Conservation (phyloP, 2,113 vertebrate species). For the Gymnogyps californianus region DNA sequence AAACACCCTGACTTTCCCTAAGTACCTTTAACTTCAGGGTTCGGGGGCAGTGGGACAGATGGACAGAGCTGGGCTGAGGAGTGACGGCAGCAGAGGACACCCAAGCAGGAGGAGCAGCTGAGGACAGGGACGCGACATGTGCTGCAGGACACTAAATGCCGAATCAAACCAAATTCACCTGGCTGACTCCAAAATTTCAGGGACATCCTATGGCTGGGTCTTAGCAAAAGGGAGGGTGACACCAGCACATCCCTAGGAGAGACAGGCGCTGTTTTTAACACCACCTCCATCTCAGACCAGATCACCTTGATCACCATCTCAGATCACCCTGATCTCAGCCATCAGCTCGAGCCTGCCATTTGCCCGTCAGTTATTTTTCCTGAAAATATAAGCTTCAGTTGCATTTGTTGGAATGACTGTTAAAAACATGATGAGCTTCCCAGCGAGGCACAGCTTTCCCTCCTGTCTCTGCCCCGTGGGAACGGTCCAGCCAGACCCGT, state of each 20-base stretch:
- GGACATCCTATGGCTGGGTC: background rate
- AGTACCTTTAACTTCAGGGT: background rate
- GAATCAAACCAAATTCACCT: background rate
- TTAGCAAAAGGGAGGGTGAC: background rate
- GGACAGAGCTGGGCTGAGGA: background rate
- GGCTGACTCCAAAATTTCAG: background rate
- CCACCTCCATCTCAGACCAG: background rate
- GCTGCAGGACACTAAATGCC: background rate
- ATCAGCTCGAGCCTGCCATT: background rate
- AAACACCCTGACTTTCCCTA: background rate
- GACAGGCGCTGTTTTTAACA: background rate
- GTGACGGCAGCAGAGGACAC: background rate
- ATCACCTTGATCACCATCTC: background rate
- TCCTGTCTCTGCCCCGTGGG: background rate
- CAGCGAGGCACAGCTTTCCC: background rate
- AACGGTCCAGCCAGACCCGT: background rate
- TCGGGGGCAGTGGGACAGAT: background rate
- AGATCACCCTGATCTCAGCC: background rate
- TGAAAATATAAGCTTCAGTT: background rate
- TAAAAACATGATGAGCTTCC: background rate
- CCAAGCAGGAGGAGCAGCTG: background rate
- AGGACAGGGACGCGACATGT: fast-evolving
- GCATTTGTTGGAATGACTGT: background rate
- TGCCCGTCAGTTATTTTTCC: background rate
- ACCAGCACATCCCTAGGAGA: background rate